Base-by-base conservation (phyloP, 2,888 invertebrate genomes). In the Alloplasta piceator region DNA sequence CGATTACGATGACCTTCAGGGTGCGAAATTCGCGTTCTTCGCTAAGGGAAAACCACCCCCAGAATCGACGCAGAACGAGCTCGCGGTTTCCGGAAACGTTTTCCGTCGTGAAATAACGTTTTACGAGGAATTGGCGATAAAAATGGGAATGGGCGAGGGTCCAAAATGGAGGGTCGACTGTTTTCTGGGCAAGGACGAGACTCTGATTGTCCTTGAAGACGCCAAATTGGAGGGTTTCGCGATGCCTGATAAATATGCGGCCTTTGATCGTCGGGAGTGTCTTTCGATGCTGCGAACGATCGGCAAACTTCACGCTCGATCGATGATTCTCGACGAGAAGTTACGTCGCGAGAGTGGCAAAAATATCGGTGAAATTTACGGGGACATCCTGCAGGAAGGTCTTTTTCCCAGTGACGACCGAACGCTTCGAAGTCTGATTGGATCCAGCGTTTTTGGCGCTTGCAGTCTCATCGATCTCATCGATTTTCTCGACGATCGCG, bases 231-330 rank as follows among this genome's bases (percentile, higher is more conserved):
- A 82, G 2, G 87, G 88, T 7, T 91, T 86, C 71, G 70, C 16
- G 0, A 87, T 80, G 7, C 81, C 82, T n/a, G 80, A 89, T 63
- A 87, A 89, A 70, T 83, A 71, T 60, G 5, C 81, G 1, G 67
- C 86, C 6, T 84, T 89, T 70, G 89, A 89, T 74, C 85, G 82
- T 39, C 87, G 89, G 0, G 89, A 90, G 48, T 86, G 87, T 61
- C 41, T 78, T 0, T 48, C 84, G 55, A 52, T 84, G 64, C 12
- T 90, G 12, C 78, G 67, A 41, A 61, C 85, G 1, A 80, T 92
- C 9, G 87, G 89, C 0, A 82, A 80, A 5, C 86, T 90, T 38
- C 91, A 92, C 78, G 88, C 91, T 14, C 83, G 87, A 36, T 90
- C 90, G 0, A 83, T 90, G 61, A 83, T 86, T 0, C 71, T 87